Evolutionary conservation across 2,888 invertebrate genomes (phyloP).

Genomic region (Rhagonycha fulva): DNA sequence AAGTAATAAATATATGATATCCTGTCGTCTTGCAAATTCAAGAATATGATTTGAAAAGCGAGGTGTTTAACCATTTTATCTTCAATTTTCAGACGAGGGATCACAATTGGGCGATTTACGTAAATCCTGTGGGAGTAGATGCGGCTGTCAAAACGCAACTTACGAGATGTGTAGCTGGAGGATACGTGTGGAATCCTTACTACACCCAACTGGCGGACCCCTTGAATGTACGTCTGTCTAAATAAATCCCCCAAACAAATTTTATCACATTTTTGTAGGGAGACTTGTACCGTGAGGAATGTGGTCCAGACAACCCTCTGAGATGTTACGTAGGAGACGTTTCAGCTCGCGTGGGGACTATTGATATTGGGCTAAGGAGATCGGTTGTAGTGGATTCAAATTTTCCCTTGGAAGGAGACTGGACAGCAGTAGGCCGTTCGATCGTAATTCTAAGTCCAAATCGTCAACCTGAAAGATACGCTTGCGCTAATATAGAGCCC

Average conservation of each 20-base stretch:
- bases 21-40: too few relatives aligned
- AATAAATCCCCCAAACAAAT: neutral
- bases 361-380: conserved; percentile 77
- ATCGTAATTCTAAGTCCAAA: conserved; percentile 83
- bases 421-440: conserved; percentile 81
- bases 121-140: conserved; percentile 90
- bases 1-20: conserved; percentile 47
- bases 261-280: conserved; percentile 61
- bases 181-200: conserved; percentile 90
- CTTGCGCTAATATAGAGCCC: conserved; percentile 90
- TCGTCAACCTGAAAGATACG: conserved; percentile 71
- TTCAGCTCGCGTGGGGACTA: conserved; percentile 81
- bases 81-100: conserved; percentile 74
- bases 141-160: conserved; percentile 78
- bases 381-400: conserved; percentile 83
- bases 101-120: conserved; percentile 90
- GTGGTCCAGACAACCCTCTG: conserved; percentile 84
- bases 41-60: too few relatives aligned
- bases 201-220: conserved; percentile 90
- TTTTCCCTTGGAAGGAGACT: conserved; percentile 80
- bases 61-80: too few relatives aligned
- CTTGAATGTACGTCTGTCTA: conserved; percentile 65
- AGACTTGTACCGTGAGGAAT: conserved; percentile 84
- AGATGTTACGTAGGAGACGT: conserved; percentile 92
- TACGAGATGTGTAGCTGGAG: conserved; percentile 88